Evolutionary conservation across 2,888 invertebrate species (phyloP), one percentile per base, ranked within the genome.

Genomic region (Melieria omissa): DNA sequence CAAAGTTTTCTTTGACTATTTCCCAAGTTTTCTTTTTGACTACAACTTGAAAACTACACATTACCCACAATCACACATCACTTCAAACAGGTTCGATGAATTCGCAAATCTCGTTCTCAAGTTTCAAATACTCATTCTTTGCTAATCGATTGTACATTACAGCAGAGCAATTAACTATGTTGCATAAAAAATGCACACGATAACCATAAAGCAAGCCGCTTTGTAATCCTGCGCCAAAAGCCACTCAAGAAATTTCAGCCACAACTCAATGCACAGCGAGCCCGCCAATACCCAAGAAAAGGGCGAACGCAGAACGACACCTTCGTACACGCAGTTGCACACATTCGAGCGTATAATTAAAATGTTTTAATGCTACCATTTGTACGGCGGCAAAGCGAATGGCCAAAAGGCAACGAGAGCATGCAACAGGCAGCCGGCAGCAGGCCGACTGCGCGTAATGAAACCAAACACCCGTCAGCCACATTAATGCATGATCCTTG

Each of bases 331-430:
- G 66, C 55, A 57, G 61, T 72, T 73, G 49, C 46, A 61, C 60
- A 54, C 44, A 70, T 64, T 67, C 65, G 65, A 54, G 72, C 63
- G 80, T 81, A 83, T 83, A 83, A 83, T 83, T 83, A 83, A 83
- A 83, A 84, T 84, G 84, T 83, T 83, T 80, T 81, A 77, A 78
- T 78, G 80, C 74, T 72, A 76, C 76, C 74, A 74, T 75, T 78
- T 76, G 72, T 72, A 73, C 44, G 61, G 61, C 63, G 29, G 55
- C 57, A 65, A 72, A 62, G 67, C 52, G 64, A 72, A 54, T 29
- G 55, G n/a, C 1, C 5, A 62, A 45, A 62, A n/a, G 10, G 41
- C 42, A 64, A 64, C 52, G 55, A 55, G 14, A 16, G 67, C 64
- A 54, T 65, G 66, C 63, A 63, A 54, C 62, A 67, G 65, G 64